Conservation (phyloP, 2,113 vertebrate species). For the Raja brachyura region DNA sequence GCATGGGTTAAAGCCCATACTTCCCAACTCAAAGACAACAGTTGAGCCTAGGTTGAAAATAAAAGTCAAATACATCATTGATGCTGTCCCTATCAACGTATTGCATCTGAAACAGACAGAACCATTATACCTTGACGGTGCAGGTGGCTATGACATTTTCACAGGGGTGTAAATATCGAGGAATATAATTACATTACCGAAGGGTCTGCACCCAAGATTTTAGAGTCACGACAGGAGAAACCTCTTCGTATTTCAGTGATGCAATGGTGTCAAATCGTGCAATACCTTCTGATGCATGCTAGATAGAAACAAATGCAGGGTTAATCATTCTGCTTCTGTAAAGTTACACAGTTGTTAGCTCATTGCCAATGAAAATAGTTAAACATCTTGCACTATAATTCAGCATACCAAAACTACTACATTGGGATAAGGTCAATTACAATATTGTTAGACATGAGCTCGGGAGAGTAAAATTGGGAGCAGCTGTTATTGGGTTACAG, state of each 20-base stretch:
- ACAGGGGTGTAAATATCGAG: not conserved
- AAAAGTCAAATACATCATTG: not conserved
- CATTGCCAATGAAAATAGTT: not conserved
- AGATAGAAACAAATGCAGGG: not conserved
- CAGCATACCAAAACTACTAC: too few relatives aligned
- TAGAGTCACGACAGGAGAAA: constrained; percentile 24
- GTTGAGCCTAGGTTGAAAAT: not conserved
- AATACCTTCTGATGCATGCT: constrained; percentile 36
- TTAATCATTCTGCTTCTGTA: not conserved
- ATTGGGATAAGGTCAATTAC: too few relatives aligned
- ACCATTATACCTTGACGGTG: too few relatives aligned
- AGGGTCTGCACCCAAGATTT: constrained; percentile 39
- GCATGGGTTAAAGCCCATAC: too few relatives aligned
- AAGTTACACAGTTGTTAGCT: not conserved
- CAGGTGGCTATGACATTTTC: not conserved
- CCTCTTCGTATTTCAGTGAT: constrained; percentile 37
- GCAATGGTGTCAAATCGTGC: constrained; percentile 8
- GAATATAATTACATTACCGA: not conserved
- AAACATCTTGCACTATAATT: not conserved
- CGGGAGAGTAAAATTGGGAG: too few relatives aligned
- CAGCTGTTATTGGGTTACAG: too few relatives aligned
- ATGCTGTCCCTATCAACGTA: not conserved
- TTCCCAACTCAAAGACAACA: not conserved
- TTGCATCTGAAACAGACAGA: too few relatives aligned
- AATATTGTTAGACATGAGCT: too few relatives aligned